A percentile compares a stretch with the other conserved stretches of the same genome.
Evolutionary conservation across 2,113 vertebrate species (phyloP).

Genomic region (Beaufortia kweichowensis): DNA sequence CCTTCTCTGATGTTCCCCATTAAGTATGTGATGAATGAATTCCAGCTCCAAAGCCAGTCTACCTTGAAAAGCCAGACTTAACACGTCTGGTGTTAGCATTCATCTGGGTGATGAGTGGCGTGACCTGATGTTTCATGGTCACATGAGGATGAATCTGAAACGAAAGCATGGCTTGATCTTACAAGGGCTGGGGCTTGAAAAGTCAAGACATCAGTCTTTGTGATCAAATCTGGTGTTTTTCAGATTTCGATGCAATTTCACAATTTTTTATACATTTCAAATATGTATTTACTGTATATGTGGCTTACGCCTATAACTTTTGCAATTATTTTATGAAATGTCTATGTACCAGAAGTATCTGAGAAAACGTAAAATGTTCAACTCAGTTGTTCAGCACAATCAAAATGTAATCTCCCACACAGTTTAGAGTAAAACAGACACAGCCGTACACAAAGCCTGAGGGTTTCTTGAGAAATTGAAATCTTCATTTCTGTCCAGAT

Average conservation of each 20-base stretch:
- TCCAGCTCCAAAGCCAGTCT: slow-evolving; percentile 70
- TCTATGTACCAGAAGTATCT: slow-evolving; percentile 6
- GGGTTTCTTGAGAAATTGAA: slow-evolving; percentile 5
- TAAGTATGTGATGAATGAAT: slow-evolving; percentile 76
- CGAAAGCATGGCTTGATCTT: slow-evolving; percentile 45
- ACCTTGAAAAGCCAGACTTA: slow-evolving; percentile 75
- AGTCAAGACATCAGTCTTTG: slow-evolving; percentile 51
- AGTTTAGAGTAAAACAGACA: not conserved
- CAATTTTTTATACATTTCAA: too few relatives aligned
- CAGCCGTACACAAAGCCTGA: not conserved
- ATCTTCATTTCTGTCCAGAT: slow-evolving; percentile 37
- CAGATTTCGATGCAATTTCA: too few relatives aligned
- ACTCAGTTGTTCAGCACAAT: too few relatives aligned
- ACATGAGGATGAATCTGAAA: slow-evolving; percentile 57
- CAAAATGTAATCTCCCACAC: slow-evolving; percentile 7
- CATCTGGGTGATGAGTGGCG: slow-evolving; percentile 66
- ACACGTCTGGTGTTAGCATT: slow-evolving; percentile 52
- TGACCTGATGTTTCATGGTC: slow-evolving; percentile 63
- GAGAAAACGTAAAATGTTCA: too few relatives aligned
- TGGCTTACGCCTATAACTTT: too few relatives aligned
- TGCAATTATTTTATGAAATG: too few relatives aligned
- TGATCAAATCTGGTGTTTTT: too few relatives aligned
- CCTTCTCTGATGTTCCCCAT: slow-evolving; percentile 67
- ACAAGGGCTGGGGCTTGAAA: slow-evolving; percentile 4
- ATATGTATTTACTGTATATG: too few relatives aligned